A percentile compares a stretch with the other conserved stretches of the same genome.
Evolutionary conservation across 2,888 invertebrate genomes (phyloP).

Genomic region (Gastrophysa polygoni): DNA sequence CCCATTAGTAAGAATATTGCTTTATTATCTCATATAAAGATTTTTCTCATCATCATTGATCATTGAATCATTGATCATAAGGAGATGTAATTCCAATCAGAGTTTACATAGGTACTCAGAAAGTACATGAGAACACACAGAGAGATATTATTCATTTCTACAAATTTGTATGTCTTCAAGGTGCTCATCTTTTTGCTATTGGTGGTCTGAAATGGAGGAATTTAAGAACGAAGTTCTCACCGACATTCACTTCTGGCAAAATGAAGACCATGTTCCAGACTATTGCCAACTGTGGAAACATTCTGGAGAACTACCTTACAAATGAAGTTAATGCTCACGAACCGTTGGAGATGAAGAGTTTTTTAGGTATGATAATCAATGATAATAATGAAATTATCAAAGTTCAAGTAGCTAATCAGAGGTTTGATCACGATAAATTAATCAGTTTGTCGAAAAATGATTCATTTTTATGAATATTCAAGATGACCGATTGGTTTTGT

Average conservation of each 20-base stretch:
- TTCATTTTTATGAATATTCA: no score
- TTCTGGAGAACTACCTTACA: slow-evolving; percentile 19
- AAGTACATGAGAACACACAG: no score
- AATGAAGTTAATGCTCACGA: slow-evolving; percentile 13
- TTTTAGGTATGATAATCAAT: slow-evolving; percentile 25
- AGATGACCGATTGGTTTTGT: no score
- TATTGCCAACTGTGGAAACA: slow-evolving; percentile 60
- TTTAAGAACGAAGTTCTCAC: slow-evolving; percentile 57
- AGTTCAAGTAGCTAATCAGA: no score
- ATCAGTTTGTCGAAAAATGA: no score
- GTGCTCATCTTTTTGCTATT: slow-evolving; percentile 48
- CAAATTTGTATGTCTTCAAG: no score
- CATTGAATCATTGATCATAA: no score
- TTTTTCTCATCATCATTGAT: not conserved
- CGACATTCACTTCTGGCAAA: slow-evolving; percentile 69
- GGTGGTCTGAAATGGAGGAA: slow-evolving; percentile 36
- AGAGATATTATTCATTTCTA: no score
- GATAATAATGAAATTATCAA: no score
- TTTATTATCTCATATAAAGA: slow-evolving; percentile 57
- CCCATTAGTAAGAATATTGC: slow-evolving; percentile 63
- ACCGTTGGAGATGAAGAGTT: slow-evolving; percentile 26
- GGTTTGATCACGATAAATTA: no score
- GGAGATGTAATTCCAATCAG: no score
- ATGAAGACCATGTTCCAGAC: slow-evolving; percentile 67
- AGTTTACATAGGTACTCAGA: no score